Conservation (phyloP, 1,140 invertebrate species). For the Bombus cullumanus region DNA sequence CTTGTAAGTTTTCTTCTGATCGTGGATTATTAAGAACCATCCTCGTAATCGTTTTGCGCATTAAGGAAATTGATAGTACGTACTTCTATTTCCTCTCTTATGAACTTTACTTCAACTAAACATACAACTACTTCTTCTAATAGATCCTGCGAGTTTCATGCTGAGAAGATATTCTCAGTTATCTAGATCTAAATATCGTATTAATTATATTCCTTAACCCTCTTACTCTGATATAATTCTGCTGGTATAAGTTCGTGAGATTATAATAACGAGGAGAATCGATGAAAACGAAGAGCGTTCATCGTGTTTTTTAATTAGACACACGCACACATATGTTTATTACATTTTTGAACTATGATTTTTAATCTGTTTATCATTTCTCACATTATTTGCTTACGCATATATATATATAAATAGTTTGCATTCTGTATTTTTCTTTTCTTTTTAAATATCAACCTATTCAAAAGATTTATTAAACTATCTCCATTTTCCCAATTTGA, state of each 20-base stretch:
- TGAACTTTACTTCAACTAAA: not conserved
- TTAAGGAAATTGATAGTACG: conserved; percentile 10
- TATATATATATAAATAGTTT: too few species aligned
- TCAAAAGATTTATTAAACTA: not conserved
- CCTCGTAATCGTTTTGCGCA: not conserved
- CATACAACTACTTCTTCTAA: not conserved
- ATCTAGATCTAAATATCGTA: not conserved
- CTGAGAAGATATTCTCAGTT: not conserved
- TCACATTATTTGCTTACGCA: too few species aligned
- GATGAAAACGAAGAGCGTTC: too few species aligned
- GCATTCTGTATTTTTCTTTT: too few species aligned
- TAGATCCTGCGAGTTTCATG: not conserved
- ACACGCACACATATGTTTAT: too few species aligned
- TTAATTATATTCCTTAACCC: not conserved
- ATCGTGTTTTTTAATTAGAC: too few species aligned
- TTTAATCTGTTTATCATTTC: too few species aligned
- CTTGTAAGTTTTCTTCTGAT: not conserved
- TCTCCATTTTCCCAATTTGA: not conserved
- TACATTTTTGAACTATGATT: too few species aligned
- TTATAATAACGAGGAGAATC: too few species aligned
- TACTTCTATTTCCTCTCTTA: too few species aligned
- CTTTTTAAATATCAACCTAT: too few species aligned
- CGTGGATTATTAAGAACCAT: conserved; percentile 5
- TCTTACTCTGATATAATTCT: not conserved
- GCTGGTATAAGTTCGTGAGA: too few species aligned